Conservation (phyloP, 2,113 vertebrate genomes). For the Spheniscus mendiculus region DNA sequence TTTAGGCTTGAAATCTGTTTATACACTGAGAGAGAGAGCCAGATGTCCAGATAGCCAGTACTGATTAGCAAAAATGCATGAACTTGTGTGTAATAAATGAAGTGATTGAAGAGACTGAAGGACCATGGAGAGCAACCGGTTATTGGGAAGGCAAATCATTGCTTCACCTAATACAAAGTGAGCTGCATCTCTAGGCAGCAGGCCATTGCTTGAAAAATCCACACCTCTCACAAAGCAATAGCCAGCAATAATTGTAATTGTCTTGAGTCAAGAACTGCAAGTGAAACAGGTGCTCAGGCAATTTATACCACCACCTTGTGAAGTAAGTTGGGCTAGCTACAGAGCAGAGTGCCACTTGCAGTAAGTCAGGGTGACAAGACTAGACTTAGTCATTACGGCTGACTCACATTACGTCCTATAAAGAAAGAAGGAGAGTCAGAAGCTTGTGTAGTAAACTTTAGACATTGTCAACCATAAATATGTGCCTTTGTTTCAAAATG, state of each 20-base stretch:
- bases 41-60: neutral
- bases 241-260: neutral
- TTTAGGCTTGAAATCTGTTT: neutral
- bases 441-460: neutral
- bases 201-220: neutral
- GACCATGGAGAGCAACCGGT: slow-evolving; percentile 31
- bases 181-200: neutral
- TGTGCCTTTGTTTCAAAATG: neutral
- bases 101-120: neutral
- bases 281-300: neutral
- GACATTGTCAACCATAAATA: neutral
- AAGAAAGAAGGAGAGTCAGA: neutral
- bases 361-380: neutral
- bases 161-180: neutral
- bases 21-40: neutral
- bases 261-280: neutral
- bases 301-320: neutral
- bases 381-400: neutral
- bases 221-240: neutral
- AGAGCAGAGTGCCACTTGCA: neutral
- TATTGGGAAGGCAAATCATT: neutral
- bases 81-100: neutral
- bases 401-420: neutral
- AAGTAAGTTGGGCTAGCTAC: neutral
- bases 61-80: neutral